Evolutionary conservation across 2,888 invertebrate genomes (phyloP), one percentile per base, ranked within the genome.

Genomic region (Acanthococcus lagerstroemiae): DNA sequence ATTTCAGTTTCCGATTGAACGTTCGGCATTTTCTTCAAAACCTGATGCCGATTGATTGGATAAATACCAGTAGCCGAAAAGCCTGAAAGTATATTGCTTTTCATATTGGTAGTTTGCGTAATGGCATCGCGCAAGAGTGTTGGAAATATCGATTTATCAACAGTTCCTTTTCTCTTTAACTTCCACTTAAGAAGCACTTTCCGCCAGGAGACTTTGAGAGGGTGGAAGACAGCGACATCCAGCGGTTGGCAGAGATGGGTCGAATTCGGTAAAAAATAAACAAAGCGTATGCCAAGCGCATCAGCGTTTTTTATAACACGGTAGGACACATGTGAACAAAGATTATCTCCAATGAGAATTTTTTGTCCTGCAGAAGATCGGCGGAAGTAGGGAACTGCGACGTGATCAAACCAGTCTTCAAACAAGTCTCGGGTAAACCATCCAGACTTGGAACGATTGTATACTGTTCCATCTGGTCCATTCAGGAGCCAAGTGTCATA

Each of bases 301-400:
- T 72, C 69, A 69, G 76, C 76, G 24, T 66, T 58, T 37, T 68
- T 56, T 22, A 69, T 56, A 25, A 66, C 66, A 27, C 68, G 27
- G n/a, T 60, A 17, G 17, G 68, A 63, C 12, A 68, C 52, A 37
- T 67, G 68, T 19, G 66, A 61, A 22, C 63, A 46, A 12, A 68
- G 19, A 74, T 76, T 77, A 67, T 76, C 74, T 12, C 76, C 75
- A 61, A 76, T 73, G 54, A 76, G 46, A 17, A 74, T 71, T 68
- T 74, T 74, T 66, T 52, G 68, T 9, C 73, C 74, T 22, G 58
- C 25, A 37, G 69, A 67, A 37, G 69, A 67, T 12, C 25, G 67
- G 56, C 67, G 69, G 45, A 70, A 68, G 58, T 70, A 72, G 46
- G 72, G 72, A 30, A 73, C 55, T 37, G 68, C 70, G 15, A 71